A percentile compares a stretch with the other conserved stretches of the same genome.
These are phyloP conservation scores for Nemurella pictetii DNA, from an alignment of 2,888 invertebrate genomes.

Conservation along the genomic window DNA sequence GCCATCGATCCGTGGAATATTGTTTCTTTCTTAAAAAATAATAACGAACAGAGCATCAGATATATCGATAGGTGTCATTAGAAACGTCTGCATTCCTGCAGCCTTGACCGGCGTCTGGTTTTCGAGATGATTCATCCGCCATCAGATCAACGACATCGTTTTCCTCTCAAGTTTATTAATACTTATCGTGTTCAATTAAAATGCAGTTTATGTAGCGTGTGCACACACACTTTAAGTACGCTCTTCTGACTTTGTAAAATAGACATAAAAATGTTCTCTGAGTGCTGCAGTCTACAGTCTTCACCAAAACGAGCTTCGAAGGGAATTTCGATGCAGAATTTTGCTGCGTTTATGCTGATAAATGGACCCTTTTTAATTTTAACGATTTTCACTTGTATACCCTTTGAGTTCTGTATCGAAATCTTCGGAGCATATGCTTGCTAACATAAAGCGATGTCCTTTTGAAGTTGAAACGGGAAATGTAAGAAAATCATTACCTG, in stretches of 20 bases:
- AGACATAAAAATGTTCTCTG: background rate
- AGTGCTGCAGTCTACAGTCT: background rate
- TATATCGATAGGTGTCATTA: background rate
- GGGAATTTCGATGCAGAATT: background rate
- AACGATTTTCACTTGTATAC: background rate
- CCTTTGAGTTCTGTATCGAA: background rate
- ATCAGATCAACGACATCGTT: background rate
- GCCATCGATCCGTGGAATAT: background rate
- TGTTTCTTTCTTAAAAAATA: background rate
- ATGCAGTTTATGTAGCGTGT: background rate
- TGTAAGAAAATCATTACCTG: background rate
- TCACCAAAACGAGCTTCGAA: background rate
- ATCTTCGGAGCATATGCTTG: background rate
- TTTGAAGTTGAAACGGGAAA: background rate
- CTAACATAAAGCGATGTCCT: background rate
- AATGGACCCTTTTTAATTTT: background rate
- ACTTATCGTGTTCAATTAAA: background rate
- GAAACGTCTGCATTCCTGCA: background rate
- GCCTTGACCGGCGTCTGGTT: background rate
- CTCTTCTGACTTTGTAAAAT: background rate
- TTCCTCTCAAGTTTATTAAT: background rate
- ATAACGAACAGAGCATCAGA: background rate
- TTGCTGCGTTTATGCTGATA: background rate
- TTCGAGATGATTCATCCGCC: background rate
- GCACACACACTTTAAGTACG: too few relatives aligned